A percentile compares a stretch with the other conserved stretches of the same genome.
phyloP scores from a whole-genome alignment of 1,140 invertebrate species.

The Luehdorfia chinensis region DNA sequence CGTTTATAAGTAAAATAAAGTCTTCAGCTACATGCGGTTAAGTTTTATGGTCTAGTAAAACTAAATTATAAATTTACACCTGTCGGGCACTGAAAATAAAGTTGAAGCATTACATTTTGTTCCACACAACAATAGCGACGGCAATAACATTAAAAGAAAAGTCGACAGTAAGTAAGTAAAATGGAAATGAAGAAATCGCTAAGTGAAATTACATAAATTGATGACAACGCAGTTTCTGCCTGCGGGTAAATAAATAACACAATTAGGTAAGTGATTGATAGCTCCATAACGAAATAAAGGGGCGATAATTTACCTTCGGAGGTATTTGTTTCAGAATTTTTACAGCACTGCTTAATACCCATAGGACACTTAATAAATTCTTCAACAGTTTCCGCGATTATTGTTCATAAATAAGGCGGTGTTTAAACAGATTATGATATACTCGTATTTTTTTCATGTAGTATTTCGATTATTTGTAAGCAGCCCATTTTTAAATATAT shows the following conservation, averaged over 20 bases:
- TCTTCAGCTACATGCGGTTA: slow-evolving; percentile 7
- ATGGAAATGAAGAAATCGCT: slow-evolving; percentile 16
- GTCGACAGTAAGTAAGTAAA: slow-evolving; percentile 9
- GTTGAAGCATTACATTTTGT: slow-evolving; percentile 15
- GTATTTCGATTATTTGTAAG: slow-evolving; percentile 15
- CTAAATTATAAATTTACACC: slow-evolving; percentile 19
- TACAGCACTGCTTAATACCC: slow-evolving; percentile 10
- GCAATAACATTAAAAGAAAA: slow-evolving; percentile 15
- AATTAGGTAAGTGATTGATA: slow-evolving; percentile 65
- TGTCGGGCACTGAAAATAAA: slow-evolving; percentile 13
- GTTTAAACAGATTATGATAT: slow-evolving; percentile 15
- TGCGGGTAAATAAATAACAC: slow-evolving; percentile 53
- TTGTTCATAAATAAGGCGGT: slow-evolving; percentile 17
- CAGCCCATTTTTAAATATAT: slow-evolving; percentile 9
- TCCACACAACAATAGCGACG: slow-evolving; percentile 9
- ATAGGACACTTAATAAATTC: slow-evolving; percentile 18
- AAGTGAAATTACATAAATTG: slow-evolving; percentile 58
- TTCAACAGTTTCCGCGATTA: slow-evolving; percentile 13
- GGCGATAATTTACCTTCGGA: slow-evolving; percentile 17
- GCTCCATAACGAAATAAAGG: slow-evolving; percentile 31
- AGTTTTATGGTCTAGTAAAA: slow-evolving; percentile 17
- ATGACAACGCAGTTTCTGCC: slow-evolving; percentile 55
- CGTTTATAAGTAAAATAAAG: slow-evolving; percentile 19
- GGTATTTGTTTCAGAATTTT: slow-evolving; percentile 14
- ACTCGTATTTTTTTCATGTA: slow-evolving; percentile 12